Percentiles rank a stretch among this genome's conserved stretches.
Conservation (phyloP, 2,113 vertebrate genomes). For the Sinocyclocheilus anshuiensis region DNA sequence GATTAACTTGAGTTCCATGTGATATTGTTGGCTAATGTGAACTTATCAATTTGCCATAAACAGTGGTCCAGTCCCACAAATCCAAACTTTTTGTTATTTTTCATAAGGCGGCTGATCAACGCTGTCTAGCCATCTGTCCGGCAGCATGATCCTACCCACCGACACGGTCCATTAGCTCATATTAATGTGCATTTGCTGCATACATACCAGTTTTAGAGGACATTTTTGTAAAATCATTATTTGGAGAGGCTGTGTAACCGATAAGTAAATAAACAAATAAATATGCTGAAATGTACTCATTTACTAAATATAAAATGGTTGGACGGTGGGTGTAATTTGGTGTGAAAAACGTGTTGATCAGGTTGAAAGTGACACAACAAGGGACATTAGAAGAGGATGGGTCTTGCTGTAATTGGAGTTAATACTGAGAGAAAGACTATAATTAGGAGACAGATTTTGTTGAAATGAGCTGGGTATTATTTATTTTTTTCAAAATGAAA, state of each 20-base stretch:
- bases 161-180: constrained; percentile 11
- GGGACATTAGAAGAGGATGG: constrained; percentile 34
- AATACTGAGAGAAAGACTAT: constrained; percentile 19
- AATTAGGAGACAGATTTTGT: constrained; percentile 15
- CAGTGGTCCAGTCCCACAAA: not conserved
- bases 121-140: not conserved
- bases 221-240: not conserved
- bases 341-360: constrained; percentile 7
- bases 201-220: not conserved
- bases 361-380: constrained; percentile 20
- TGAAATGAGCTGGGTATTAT: no score
- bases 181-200: constrained; percentile 13
- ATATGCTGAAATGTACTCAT: not conserved
- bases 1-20: not conserved
- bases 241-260: not conserved
- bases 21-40: not conserved
- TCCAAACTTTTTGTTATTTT: not conserved
- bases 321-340: constrained; percentile 20
- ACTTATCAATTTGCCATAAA: not conserved
- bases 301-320: constrained; percentile 15
- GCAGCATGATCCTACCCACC: not conserved
- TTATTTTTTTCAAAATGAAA: no score
- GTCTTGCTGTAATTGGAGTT: constrained; percentile 30
- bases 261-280: constrained; percentile 21
- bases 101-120: not conserved